Evolutionary conservation across 2,797 vertebrate genomes (phyloP), one percentile per base, ranked within the genome.

Genomic region (Cheirogaleus major): DNA sequence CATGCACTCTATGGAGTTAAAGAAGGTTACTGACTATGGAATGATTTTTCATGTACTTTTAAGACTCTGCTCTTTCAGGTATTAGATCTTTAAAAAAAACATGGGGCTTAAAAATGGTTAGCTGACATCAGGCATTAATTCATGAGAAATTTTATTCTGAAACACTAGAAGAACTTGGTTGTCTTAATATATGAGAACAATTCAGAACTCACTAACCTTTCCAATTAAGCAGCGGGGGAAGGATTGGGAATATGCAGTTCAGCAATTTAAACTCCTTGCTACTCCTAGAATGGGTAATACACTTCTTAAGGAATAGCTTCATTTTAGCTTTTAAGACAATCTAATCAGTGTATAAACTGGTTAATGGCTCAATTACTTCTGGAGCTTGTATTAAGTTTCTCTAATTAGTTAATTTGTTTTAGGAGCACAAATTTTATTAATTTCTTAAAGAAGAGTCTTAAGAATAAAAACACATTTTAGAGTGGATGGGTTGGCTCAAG

Each of bases 361-460:
- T 41, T 91, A 94, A 92, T 88, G 89, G 84, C 78, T 85, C 61
- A 90, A 35, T 95, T 89, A 72, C 48, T 95, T 95, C 55, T 93
- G 83, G 59, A 91, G 70, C 0, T 43, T 65, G 11, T 14, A 91
- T 92, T 92, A 82, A 91, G 32, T 85, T 96, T 96, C 61, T 93
- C 76, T 95, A 80, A 90, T 91, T 81, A 93, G 59, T 93, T 83
- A 52, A 89, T 93, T 79, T 95, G 73, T 76, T 95, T 96, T 73
- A 86, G 73, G 72, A 76, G 41, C 32, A 45, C 79, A 89, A 12
- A 32, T 81, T 95, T 89, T 87, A 88, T 86, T 91, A 82, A 96
- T 97, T 97, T 96, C 93, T 97, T 96, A 90, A 94, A 97, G 79
- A 96, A 94, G 18, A 67, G 67, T 45, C 63, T 97, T 96, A 95